A percentile compares a stretch with the other conserved stretches of the same genome.
phyloP scores from a whole-genome alignment of 2,797 vertebrate genomes.

The Pseudocheirus occidentalis region DNA sequence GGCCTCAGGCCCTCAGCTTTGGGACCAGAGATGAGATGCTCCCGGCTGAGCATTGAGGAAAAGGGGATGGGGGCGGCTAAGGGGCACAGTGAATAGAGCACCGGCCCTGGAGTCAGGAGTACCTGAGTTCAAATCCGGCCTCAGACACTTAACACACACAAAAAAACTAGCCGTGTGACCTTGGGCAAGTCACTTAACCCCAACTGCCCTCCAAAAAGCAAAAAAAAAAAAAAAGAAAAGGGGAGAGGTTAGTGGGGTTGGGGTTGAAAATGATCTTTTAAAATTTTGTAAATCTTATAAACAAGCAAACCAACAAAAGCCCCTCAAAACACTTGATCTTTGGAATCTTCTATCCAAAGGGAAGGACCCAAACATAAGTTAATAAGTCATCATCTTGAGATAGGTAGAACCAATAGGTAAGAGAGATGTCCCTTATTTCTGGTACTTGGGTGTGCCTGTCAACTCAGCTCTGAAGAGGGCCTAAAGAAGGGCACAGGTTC shows the following conservation, averaged over 20 bases:
- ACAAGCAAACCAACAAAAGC: not conserved
- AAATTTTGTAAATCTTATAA: not conserved
- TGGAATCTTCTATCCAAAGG: not conserved
- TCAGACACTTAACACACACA: no score
- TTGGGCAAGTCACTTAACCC: no score
- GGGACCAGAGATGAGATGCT: not conserved
- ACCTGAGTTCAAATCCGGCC: no score
- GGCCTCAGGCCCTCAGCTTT: not conserved
- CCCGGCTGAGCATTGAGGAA: not conserved
- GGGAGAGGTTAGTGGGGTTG: not conserved
- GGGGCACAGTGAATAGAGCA: no score
- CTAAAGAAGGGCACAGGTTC: not conserved
- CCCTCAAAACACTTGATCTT: not conserved
- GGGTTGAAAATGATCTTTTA: not conserved
- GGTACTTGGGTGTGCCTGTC: not conserved
- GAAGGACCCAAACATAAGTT: not conserved
- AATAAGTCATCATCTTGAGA: not conserved
- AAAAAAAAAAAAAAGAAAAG: no score
- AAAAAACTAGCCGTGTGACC: no score
- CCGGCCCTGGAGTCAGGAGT: no score
- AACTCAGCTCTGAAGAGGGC: not conserved
- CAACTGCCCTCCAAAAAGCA: no score
- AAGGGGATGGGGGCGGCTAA: no score
- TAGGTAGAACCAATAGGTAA: not conserved
- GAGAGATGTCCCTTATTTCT: not conserved